Base-by-base conservation (phyloP, 2,888 invertebrate genomes). In the Dicranocentrus wangi region DNA sequence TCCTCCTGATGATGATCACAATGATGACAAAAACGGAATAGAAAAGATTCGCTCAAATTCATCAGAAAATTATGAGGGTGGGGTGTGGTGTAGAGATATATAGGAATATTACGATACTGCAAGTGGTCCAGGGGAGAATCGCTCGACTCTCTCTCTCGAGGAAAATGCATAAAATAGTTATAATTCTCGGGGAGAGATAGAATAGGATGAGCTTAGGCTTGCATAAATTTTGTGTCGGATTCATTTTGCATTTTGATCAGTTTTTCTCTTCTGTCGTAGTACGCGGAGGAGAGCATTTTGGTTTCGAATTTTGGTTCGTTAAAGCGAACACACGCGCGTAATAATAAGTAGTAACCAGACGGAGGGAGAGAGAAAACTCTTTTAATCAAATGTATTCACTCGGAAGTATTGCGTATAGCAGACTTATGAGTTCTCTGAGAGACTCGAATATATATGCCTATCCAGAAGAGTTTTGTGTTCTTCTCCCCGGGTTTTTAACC, bases 61-160 rank as follows among this genome's bases (percentile, higher is more conserved):
- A 75, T 75, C 75, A 75, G 75, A 75, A 75, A 75, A 75, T 75
- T 75, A 75, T 75, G 75, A 75, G 75, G 75, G 75, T 75, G 75
- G 65, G 28, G 55, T 28, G 39, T 53, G 69, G 21, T 32, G 7
- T 53, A 15, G 28, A n/a, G 25, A 32, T 28, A 27, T 7, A 65
- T n/a, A n/a, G n/a, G n/a, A n/a, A n/a, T n/a, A n/a, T n/a, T n/a
- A n/a, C n/a, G n/a, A n/a, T n/a, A n/a, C n/a, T n/a, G n/a, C n/a
- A n/a, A n/a, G n/a, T n/a, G n/a, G n/a, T n/a, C n/a, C n/a, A n/a
- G n/a, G n/a, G 10, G 39, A 32, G 15, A 65, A 3, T 8, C n/a
- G 65, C 39, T n/a, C n/a, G n/a, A n/a, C n/a, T n/a, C n/a, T n/a
- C n/a, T n/a, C n/a, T n/a, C n/a, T n/a, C n/a, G 51, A 17, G 23